Evolutionary conservation across 2,797 vertebrate genomes (phyloP).

Genomic region (Pelochelys cantorii): DNA sequence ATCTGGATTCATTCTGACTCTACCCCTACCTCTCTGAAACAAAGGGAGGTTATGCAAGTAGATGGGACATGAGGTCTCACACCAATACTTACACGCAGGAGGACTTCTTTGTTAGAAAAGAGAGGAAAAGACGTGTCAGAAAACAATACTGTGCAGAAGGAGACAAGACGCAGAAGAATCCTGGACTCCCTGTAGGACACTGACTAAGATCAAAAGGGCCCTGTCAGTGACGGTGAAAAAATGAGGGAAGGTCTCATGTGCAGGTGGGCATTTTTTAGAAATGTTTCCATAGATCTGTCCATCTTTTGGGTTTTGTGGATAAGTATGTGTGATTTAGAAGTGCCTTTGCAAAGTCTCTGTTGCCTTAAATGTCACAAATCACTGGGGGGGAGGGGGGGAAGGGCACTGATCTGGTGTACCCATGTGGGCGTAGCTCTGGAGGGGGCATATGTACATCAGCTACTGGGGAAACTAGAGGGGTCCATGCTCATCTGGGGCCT

Average conservation of each 20-base stretch:
- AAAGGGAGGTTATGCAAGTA: neutral
- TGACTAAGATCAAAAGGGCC: neutral
- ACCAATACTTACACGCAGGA: neutral
- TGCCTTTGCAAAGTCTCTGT: neutral
- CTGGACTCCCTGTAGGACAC: neutral
- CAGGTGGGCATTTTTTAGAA: neutral
- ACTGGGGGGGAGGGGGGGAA: neutral
- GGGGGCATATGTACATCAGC: neutral
- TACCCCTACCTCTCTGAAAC: neutral
- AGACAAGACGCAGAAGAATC: neutral
- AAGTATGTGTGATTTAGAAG: neutral
- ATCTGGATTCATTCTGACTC: neutral
- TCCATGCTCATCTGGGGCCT: neutral
- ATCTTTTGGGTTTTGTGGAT: neutral
- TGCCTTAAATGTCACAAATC: neutral
- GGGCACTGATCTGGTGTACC: neutral
- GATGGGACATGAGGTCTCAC: neutral
- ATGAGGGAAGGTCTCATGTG: neutral
- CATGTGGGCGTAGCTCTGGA: neutral
- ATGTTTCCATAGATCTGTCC: neutral
- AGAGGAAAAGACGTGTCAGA: neutral
- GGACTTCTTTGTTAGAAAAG: neutral
- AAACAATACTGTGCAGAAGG: neutral
- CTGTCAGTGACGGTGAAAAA: neutral
- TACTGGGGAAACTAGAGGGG: fast-evolving